Conservation (phyloP, 2,888 invertebrate genomes). For the Chrysotoxum bicinctum region DNA sequence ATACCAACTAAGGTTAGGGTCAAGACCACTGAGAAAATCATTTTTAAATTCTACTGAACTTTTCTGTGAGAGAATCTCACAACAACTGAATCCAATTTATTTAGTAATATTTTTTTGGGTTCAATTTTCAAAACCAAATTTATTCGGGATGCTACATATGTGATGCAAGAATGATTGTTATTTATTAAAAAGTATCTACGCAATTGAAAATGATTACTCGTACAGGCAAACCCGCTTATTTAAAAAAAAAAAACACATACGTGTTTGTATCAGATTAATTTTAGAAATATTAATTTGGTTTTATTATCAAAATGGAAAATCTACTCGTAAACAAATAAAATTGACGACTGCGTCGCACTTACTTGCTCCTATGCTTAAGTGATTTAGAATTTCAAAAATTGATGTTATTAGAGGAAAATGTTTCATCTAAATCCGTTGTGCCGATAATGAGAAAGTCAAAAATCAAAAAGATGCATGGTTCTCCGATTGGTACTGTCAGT, state of each 20-base stretch:
- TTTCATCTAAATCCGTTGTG: too few species aligned
- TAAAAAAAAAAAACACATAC: not conserved
- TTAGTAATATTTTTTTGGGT: not conserved
- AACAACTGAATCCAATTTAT: not conserved
- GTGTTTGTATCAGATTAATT: too few species aligned
- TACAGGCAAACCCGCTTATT: not conserved
- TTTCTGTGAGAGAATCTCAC: not conserved
- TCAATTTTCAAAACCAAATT: not conserved
- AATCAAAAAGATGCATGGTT: too few species aligned
- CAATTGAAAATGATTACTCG: not conserved
- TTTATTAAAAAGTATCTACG: not conserved
- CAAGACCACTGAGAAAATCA: conserved; percentile 5
- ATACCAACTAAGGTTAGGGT: conserved; percentile 21
- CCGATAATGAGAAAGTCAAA: too few species aligned
- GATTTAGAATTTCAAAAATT: too few species aligned
- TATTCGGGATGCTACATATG: not conserved
- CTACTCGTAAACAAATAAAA: too few species aligned
- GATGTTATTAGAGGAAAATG: too few species aligned
- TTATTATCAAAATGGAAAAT: too few species aligned
- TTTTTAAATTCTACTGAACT: not conserved
- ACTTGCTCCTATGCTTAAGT: too few species aligned
- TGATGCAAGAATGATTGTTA: not conserved
- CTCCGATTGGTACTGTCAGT: too few species aligned
- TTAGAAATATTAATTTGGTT: too few species aligned
- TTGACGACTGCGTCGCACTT: too few species aligned